Percentiles rank a stretch among this genome's conserved stretches.
Evolutionary conservation across 2,113 vertebrate genomes (phyloP).

Genomic region (Leptodactylus fuscus): DNA sequence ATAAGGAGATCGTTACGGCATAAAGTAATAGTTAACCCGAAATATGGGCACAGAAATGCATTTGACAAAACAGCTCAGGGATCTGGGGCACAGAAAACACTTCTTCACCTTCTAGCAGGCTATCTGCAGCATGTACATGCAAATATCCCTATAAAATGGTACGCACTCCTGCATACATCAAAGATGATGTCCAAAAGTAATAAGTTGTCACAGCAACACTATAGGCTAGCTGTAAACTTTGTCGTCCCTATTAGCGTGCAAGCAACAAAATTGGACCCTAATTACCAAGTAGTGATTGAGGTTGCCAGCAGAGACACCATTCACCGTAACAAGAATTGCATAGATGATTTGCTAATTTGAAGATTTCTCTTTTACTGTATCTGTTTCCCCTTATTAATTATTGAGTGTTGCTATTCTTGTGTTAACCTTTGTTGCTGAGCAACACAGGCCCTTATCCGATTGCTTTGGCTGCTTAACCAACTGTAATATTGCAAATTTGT

Average conservation of each 20-base stretch:
- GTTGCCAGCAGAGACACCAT: slow-evolving; percentile 34
- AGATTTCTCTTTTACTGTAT: slow-evolving; percentile 16
- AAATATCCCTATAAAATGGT: neutral
- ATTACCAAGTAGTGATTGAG: slow-evolving; percentile 43
- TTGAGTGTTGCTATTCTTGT: slow-evolving; percentile 9
- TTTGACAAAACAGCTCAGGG: neutral
- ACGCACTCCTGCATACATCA: slow-evolving; percentile 20
- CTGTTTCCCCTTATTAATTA: slow-evolving; percentile 3
- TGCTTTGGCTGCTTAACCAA: neutral
- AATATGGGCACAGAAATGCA: slow-evolving; percentile 22
- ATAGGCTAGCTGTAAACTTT: neutral
- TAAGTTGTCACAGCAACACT: slow-evolving; percentile 42
- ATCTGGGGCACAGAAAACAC: neutral
- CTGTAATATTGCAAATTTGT: neutral
- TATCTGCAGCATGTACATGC: neutral
- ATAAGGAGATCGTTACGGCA: slow-evolving; percentile 11
- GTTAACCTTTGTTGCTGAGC: slow-evolving; percentile 31
- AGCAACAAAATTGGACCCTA: slow-evolving; percentile 31
- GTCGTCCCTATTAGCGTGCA: neutral
- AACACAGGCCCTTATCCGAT: neutral
- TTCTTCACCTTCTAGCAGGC: neutral
- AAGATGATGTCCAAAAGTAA: slow-evolving; percentile 17
- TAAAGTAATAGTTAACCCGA: slow-evolving; percentile 20
- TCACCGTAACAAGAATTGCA: slow-evolving; percentile 23
- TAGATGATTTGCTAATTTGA: slow-evolving; percentile 26